Conservation (phyloP, 2,113 vertebrate species). For the Microtus pennsylvanicus region DNA sequence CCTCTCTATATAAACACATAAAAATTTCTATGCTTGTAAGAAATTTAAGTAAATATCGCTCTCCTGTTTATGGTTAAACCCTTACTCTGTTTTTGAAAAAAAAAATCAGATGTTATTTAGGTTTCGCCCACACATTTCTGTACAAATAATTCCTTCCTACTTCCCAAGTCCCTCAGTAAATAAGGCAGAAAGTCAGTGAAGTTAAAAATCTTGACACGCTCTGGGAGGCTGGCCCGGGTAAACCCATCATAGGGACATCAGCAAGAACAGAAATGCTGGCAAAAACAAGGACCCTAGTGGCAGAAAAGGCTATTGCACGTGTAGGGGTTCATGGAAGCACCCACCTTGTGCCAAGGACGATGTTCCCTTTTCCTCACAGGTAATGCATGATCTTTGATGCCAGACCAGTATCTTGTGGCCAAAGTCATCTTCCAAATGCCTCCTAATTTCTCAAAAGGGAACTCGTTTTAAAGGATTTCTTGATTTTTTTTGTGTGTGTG, state of each 20-base stretch:
- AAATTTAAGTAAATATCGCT: constrained; percentile 79
- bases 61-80: constrained; percentile 73
- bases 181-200: constrained; percentile 49
- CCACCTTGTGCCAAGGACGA: neutral
- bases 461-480: constrained; percentile 31
- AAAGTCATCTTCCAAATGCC: neutral
- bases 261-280: neutral
- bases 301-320: neutral
- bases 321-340: neutral
- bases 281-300: neutral
- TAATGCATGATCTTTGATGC: neutral
- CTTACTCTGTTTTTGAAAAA: constrained; percentile 60
- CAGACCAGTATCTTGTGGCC: constrained; percentile 27
- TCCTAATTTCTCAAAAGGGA: constrained; percentile 16
- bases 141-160: constrained; percentile 47
- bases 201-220: constrained; percentile 4
- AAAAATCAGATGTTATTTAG: constrained; percentile 73
- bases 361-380: neutral
- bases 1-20: constrained; percentile 79
- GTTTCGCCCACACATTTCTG: constrained; percentile 76
- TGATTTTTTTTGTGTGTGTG: neutral
- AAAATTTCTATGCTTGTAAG: constrained; percentile 73
- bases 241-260: neutral
- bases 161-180: constrained; percentile 59
- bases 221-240: neutral